Percentiles rank a stretch among this genome's conserved stretches.
These are phyloP conservation scores for Teleogryllus occipitalis DNA, from an alignment of 1,140 invertebrate genomes.

Conservation along the genomic window DNA sequence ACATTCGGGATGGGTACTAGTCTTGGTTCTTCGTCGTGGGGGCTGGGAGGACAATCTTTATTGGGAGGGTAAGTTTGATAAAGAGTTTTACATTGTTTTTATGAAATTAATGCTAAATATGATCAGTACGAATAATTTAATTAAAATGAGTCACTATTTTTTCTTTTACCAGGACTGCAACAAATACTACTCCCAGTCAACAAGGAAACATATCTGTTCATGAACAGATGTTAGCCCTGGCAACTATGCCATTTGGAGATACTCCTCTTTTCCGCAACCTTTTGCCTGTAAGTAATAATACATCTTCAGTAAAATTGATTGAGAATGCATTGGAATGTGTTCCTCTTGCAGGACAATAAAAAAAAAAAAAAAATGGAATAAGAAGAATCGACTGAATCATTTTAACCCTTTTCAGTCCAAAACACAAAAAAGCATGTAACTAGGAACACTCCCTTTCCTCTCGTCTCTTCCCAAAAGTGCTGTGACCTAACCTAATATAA, in stretches of 20 bases:
- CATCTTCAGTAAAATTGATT: too few species aligned
- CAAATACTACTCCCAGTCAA: conserved; percentile 25
- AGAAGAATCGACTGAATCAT: too few species aligned
- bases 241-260: conserved; percentile 68
- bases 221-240: conserved; percentile 58
- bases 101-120: not conserved
- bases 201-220: conserved; percentile 35
- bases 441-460: too few species aligned
- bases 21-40: conserved; percentile 32
- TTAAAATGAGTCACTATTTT: not conserved
- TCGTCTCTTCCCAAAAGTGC: too few species aligned
- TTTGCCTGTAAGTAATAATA: conserved; percentile 41
- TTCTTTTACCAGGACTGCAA: conserved; percentile 27
- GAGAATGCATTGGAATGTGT: too few species aligned
- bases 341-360: too few species aligned
- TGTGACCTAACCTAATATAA: too few species aligned
- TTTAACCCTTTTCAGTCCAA: too few species aligned
- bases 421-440: too few species aligned
- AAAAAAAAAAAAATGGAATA: too few species aligned
- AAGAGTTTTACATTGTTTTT: not conserved
- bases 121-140: not conserved
- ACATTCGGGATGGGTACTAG: conserved; percentile 33
- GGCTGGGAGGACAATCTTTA: not conserved
- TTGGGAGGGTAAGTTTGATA: not conserved
- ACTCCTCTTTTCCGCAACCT: conserved; percentile 66